phyloP scores from a whole-genome alignment of 2,888 invertebrate species.

The Herminia tarsipennalis region DNA sequence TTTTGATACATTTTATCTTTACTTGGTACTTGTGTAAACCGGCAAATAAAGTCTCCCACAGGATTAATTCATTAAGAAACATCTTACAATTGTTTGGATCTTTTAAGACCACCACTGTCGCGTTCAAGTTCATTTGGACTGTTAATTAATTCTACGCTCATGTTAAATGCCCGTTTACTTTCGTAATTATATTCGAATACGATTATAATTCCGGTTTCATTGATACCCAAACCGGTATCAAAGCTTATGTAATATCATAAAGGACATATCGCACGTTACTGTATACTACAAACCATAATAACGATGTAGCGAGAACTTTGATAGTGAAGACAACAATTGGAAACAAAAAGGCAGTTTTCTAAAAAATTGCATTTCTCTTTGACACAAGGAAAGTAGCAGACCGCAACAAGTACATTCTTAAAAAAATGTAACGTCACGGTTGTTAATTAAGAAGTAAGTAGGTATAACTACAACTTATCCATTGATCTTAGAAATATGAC shows the following conservation, averaged over 20 bases:
- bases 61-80: too few relatives aligned
- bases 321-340: too few relatives aligned
- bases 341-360: too few relatives aligned
- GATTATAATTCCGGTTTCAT: constrained; percentile 52
- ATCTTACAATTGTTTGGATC: too few relatives aligned
- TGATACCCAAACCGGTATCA: constrained; percentile 35
- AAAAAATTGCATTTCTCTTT: too few relatives aligned
- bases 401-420: neutral
- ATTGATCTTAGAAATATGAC: neutral
- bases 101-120: constrained; percentile 4
- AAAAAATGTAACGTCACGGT: constrained; percentile 1
- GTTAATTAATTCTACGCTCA: constrained; percentile 45
- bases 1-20: too few relatives aligned
- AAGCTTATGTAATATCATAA: constrained; percentile 29
- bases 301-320: too few relatives aligned
- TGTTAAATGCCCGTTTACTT: constrained; percentile 42
- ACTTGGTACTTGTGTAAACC: too few relatives aligned
- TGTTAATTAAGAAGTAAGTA: neutral
- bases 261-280: constrained; percentile 21
- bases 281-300: neutral
- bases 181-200: constrained; percentile 43
- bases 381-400: too few relatives aligned
- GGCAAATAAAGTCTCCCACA: too few relatives aligned
- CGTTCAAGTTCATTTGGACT: constrained; percentile 36
- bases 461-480: neutral